A percentile compares a stretch with the other conserved stretches of the same genome.
These are phyloP conservation scores for Flexamia atlantica DNA, from an alignment of 2,888 invertebrate species.

Conservation along the genomic window DNA sequence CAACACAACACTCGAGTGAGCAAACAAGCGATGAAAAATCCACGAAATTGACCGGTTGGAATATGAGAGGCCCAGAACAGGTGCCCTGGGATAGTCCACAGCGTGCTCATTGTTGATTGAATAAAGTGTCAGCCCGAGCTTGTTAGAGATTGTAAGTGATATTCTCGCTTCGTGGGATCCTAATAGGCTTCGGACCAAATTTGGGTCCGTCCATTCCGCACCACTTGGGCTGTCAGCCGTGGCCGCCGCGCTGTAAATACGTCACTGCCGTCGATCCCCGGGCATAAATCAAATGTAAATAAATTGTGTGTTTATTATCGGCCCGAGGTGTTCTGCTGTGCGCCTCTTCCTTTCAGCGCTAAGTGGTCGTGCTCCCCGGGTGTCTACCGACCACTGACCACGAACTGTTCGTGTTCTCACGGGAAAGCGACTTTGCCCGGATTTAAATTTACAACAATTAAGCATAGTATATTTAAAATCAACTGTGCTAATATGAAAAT, in stretches of 20 bases:
- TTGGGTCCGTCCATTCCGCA: slow-evolving; percentile 47
- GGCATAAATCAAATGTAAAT: slow-evolving; percentile 57
- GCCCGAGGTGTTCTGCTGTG: slow-evolving; percentile 7
- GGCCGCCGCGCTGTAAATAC: slow-evolving; percentile 46
- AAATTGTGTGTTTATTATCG: slow-evolving; percentile 59
- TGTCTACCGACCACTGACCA: background rate
- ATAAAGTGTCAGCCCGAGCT: slow-evolving; percentile 49
- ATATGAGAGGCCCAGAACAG: slow-evolving; percentile 41
- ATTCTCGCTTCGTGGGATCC: slow-evolving; percentile 58
- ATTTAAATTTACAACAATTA: too few relatives aligned
- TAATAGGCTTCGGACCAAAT: slow-evolving; percentile 62
- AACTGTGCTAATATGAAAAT: too few relatives aligned
- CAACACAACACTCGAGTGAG: slow-evolving; percentile 18
- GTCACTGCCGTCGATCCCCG: slow-evolving; percentile 52
- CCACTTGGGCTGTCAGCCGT: slow-evolving; percentile 53
- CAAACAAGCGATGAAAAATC: slow-evolving; percentile 44
- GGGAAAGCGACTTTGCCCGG: too few relatives aligned
- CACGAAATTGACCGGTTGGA: slow-evolving; percentile 8
- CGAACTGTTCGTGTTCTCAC: background rate
- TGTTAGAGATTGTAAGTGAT: slow-evolving; percentile 55
- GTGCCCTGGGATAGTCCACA: slow-evolving; percentile 37
- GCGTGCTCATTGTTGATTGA: slow-evolving; percentile 44
- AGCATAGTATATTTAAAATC: too few relatives aligned
- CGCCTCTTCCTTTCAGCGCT: background rate
- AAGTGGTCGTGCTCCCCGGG: slow-evolving; percentile 11